A percentile compares a stretch with the other conserved stretches of the same genome.
Conservation (phyloP, 92 coral and sea anemone genomes). For the Phymanthus crucifer region DNA sequence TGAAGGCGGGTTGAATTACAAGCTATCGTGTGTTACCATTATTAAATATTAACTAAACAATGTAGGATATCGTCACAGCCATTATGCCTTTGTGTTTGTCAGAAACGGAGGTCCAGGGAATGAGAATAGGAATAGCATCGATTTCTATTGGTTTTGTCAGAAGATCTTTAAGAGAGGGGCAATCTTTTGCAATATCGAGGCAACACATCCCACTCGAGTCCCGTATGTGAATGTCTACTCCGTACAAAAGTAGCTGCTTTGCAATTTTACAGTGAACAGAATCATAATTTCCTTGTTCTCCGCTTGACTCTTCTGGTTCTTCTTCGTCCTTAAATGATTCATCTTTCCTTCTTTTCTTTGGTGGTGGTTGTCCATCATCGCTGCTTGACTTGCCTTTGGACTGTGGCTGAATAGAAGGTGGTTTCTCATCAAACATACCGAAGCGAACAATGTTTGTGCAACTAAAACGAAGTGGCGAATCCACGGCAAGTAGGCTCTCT, state of each 20-base stretch:
- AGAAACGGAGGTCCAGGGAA: slow-evolving; percentile 35
- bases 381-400: background rate
- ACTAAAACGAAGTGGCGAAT: background rate
- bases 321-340: background rate
- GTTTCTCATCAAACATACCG: background rate
- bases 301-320: background rate
- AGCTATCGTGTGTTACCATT: too few species aligned
- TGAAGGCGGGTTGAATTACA: too few species aligned
- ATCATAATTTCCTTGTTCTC: background rate
- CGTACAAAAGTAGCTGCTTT: slow-evolving; percentile 1
- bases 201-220: background rate
- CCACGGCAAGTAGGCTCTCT: background rate
- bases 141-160: slow-evolving; percentile 8
- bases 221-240: background rate
- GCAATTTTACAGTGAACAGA: background rate
- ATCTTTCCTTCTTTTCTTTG: background rate
- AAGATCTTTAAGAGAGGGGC: background rate
- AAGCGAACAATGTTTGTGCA: background rate
- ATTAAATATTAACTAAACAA: too few species aligned
- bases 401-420: background rate
- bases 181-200: background rate
- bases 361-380: background rate
- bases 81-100: slow-evolving; percentile 25
- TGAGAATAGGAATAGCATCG: background rate
- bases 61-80: too few species aligned